Base-by-base conservation (phyloP, 2,797 vertebrate species). In the Crenichthys baileyi region DNA sequence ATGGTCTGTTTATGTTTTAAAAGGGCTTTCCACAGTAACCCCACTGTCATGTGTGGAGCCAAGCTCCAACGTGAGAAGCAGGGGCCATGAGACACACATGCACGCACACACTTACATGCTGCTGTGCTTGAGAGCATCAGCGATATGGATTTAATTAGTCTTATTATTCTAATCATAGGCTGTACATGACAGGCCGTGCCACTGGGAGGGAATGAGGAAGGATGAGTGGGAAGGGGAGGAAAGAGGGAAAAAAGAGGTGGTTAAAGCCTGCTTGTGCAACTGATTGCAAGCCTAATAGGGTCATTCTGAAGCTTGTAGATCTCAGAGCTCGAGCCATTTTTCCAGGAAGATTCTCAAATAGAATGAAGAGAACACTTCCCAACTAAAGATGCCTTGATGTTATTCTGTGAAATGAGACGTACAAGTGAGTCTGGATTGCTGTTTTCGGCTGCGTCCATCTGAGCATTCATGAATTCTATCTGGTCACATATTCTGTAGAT, bases 1-100 rank as follows among this genome's bases (percentile, higher is more conserved):
- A 93, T 93, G 91, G 90, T 89, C 89, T 94, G 91, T 93, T 93
- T 95, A 92, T 94, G 90, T 93, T 91, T 83, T 70, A 91, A 87
- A 70, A 93, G 87, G 81, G 78, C 86, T 89, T 91, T 92, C 75
- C 89, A 93, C 91, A 94, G 92, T 91, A 83, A 81, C 77, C 41
- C 85, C 88, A 88, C 88, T 92, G 92, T 93, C 88, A 87, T 86
- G 78, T 74, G 90, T 85, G 88, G 89, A 88, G 87, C 83, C 88
- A 77, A 88, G 79, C 79, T 86, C 9, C 36, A 87, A 77, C 26
- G 58, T 82, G 51, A 80, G 77, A 61, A 31, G 8, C 71, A n/a
- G 51, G 36, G 60, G 50, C 72, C 41, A 41, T 36, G 22, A 79
- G 74, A 76, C 61, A 36, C 68, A 78, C 58, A 65, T 67, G 63